Percentiles rank a stretch among this genome's conserved stretches.
These are phyloP conservation scores for Adoxophyes honmai DNA, from an alignment of 1,140 invertebrate genomes.

Conservation along the genomic window DNA sequence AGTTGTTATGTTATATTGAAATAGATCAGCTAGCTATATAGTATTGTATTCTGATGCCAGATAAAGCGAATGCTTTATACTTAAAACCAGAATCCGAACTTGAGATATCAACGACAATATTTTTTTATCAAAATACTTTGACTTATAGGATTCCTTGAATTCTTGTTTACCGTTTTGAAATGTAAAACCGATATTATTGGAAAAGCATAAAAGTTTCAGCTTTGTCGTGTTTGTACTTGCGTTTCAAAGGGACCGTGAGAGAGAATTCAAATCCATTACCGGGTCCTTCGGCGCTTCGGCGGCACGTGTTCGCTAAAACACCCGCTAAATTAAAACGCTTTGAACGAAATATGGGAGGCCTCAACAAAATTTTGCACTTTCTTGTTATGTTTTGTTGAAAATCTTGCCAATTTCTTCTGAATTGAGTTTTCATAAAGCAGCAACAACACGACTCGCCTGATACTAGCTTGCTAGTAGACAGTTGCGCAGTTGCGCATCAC, in stretches of 20 bases:
- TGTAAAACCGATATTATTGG: conserved; percentile 11
- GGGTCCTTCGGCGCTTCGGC: background rate
- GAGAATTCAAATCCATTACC: conserved; percentile 8
- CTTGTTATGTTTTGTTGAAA: no score
- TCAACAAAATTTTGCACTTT: no score
- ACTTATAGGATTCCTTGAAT: conserved; percentile 11
- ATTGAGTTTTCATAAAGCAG: no score
- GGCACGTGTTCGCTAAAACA: conserved; percentile 5
- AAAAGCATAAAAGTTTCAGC: conserved; percentile 11
- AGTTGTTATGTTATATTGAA: no score
- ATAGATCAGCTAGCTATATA: no score
- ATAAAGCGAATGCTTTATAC: background rate
- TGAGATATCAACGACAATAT: background rate
- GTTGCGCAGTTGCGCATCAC: no score
- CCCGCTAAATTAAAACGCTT: conserved; percentile 3
- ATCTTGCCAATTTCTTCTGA: no score
- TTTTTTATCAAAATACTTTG: conserved; percentile 11
- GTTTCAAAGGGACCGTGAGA: conserved; percentile 1
- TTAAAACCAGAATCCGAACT: background rate
- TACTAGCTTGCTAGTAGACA: no score
- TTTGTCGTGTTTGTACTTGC: conserved; percentile 10
- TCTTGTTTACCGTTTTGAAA: conserved; percentile 13
- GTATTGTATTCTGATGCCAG: no score
- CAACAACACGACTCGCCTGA: no score
- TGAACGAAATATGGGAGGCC: no score